These are phyloP conservation scores for Dioctria rufipes DNA, from an alignment of 2,888 invertebrate genomes.

Conservation along the genomic window DNA sequence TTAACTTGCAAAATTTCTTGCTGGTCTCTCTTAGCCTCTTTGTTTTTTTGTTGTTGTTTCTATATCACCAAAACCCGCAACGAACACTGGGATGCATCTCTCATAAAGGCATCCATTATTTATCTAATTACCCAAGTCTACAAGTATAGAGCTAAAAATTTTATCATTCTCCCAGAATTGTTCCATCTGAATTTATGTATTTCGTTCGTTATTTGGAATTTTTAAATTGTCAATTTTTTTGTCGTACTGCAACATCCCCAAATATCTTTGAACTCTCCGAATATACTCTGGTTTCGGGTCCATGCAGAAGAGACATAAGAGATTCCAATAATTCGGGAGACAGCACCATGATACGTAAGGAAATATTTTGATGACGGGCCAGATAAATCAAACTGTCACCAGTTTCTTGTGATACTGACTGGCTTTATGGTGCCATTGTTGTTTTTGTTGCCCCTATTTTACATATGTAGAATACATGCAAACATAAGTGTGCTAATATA, in stretches of 20 bases:
- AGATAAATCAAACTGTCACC: conserved; percentile 49
- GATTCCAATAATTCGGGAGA: conserved; percentile 47
- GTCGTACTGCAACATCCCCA: background rate
- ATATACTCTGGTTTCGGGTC: conserved; percentile 1
- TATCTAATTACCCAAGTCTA: conserved; percentile 40
- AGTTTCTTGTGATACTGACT: conserved; percentile 5
- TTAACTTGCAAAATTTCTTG: no score
- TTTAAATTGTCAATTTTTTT: conserved; percentile 36
- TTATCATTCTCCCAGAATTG: conserved; percentile 45
- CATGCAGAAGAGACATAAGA: conserved; percentile 17
- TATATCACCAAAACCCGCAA: no score
- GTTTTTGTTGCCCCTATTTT: conserved; percentile 37
- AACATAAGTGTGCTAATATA: background rate
- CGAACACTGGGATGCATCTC: no score
- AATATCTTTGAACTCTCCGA: conserved; percentile 49
- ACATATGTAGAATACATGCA: conserved; percentile 25
- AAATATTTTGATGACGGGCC: conserved; percentile 49
- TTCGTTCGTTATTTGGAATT: conserved; percentile 48
- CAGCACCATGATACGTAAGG: conserved; percentile 41
- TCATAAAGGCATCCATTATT: conserved; percentile 20
- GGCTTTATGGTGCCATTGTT: conserved; percentile 39
- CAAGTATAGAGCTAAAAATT: background rate
- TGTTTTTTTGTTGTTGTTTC: no score
- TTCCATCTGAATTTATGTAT: conserved; percentile 34
- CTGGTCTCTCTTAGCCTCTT: no score